Percentiles rank a stretch among this genome's conserved stretches.
Evolutionary conservation across 1,140 invertebrate genomes (phyloP).

Genomic region (Caenorhabditis briggsae): DNA sequence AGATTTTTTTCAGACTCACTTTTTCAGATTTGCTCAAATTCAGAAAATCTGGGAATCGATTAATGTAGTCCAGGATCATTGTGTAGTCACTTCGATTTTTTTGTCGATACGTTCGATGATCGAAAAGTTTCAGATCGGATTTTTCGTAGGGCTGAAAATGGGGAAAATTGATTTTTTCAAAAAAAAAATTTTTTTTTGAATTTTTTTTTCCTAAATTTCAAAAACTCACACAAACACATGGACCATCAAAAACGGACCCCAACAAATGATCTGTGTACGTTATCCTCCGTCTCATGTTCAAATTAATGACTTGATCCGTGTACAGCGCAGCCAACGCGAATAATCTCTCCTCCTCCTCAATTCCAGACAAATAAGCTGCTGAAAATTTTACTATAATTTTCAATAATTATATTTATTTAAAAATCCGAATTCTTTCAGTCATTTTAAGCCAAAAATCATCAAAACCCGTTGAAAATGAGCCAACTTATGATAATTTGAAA

Average conservation of each 20-base stretch:
- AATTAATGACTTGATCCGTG: constrained; percentile 7
- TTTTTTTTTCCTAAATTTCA: background rate
- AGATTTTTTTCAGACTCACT: background rate
- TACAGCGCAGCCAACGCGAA: constrained; percentile 4
- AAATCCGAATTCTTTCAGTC: no score
- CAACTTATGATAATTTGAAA: background rate
- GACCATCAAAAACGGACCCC: constrained; percentile 31
- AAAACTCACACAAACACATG: constrained; percentile 31
- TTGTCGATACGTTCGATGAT: constrained; percentile 14
- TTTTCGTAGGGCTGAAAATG: constrained; percentile 28
- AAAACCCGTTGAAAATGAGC: no score
- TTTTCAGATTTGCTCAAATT: constrained; percentile 11
- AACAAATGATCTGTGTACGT: constrained; percentile 12
- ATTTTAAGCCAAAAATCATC: no score
- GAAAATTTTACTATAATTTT: background rate
- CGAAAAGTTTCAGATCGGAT: constrained; percentile 11
- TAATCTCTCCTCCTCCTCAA: constrained; percentile 8
- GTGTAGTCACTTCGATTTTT: constrained; percentile 41
- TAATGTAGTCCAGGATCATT: constrained; percentile 36
- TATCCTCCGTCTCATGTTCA: constrained; percentile 34
- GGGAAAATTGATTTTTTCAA: background rate
- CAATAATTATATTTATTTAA: no score
- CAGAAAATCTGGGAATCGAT: constrained; percentile 12
- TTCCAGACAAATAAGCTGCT: background rate
- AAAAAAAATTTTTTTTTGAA: no score